These are phyloP conservation scores for Etia nguti DNA, from an alignment of 2,113 vertebrate species.

Conservation along the genomic window DNA sequence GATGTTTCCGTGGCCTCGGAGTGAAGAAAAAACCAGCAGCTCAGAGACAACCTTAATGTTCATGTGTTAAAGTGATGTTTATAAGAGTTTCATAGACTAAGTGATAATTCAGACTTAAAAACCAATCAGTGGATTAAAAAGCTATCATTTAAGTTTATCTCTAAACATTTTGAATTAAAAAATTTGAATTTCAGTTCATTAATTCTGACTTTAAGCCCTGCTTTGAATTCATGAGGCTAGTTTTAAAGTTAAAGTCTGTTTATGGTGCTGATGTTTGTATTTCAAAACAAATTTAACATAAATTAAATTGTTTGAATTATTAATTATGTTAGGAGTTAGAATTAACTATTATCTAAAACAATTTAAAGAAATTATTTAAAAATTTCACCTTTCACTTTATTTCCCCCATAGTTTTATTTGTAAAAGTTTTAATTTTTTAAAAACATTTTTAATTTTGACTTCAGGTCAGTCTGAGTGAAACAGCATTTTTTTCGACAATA, in stretches of 20 bases:
- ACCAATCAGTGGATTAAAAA: not conserved
- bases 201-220: not conserved
- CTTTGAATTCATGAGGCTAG: not conserved
- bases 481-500: not conserved
- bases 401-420: not conserved
- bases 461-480: not conserved
- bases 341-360: not conserved
- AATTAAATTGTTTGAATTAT: not conserved
- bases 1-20: not conserved
- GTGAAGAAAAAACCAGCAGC: not conserved
- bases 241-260: not conserved
- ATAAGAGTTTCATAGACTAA: not conserved
- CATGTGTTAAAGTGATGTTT: not conserved
- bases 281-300: not conserved
- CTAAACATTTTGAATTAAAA: not conserved
- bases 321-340: not conserved
- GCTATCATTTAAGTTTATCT: rapidly evolving
- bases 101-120: not conserved
- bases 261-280: not conserved
- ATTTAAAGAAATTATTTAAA: not conserved
- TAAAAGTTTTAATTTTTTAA: not conserved
- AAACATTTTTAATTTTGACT: not conserved
- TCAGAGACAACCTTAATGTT: not conserved
- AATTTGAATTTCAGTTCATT: not conserved
- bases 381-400: not conserved